Percentiles rank a stretch among this genome's conserved stretches.
Evolutionary conservation across 2,888 invertebrate species (phyloP).

Genomic region (Masnerella sp.): DNA sequence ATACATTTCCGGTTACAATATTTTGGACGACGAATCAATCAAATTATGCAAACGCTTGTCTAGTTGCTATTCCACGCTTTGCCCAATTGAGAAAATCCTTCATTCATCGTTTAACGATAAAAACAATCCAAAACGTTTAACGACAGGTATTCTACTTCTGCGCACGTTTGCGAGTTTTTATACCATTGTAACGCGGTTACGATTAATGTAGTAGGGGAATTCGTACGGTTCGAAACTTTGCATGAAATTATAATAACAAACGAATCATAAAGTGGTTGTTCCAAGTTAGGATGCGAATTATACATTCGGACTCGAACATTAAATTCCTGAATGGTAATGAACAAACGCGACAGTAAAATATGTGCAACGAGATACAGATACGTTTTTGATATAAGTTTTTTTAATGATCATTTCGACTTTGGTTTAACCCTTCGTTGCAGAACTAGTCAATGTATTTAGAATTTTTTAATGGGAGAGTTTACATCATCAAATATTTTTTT

Average conservation of each 20-base stretch:
- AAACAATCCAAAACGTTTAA: constrained; percentile 26
- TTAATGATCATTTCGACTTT: constrained; percentile 3
- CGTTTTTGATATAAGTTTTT: constrained; percentile 34
- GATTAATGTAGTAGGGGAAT: constrained; percentile 8
- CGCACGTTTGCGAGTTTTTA: constrained; percentile 29
- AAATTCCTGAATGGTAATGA: constrained; percentile 45
- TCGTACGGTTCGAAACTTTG: constrained; percentile 22
- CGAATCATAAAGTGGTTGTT: constrained; percentile 33
- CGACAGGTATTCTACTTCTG: constrained; percentile 29
- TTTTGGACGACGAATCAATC: constrained; percentile 11
- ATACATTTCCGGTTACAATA: background rate
- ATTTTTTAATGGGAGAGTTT: too few relatives aligned
- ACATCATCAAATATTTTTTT: too few relatives aligned
- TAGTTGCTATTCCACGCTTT: constrained; percentile 24
- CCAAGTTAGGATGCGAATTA: constrained; percentile 39
- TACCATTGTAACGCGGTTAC: constrained; percentile 17
- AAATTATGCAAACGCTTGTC: constrained; percentile 17
- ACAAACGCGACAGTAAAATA: constrained; percentile 17
- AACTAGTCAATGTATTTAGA: constrained; percentile 3
- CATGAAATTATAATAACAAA: constrained; percentile 43
- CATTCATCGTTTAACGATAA: constrained; percentile 17
- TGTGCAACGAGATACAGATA: constrained; percentile 31
- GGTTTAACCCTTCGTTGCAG: constrained; percentile 37
- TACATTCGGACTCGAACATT: constrained; percentile 33
- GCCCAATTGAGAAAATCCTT: constrained; percentile 17